Base-by-base conservation (phyloP, 1,140 invertebrate genomes). In the Saccostrea cuccullata region DNA sequence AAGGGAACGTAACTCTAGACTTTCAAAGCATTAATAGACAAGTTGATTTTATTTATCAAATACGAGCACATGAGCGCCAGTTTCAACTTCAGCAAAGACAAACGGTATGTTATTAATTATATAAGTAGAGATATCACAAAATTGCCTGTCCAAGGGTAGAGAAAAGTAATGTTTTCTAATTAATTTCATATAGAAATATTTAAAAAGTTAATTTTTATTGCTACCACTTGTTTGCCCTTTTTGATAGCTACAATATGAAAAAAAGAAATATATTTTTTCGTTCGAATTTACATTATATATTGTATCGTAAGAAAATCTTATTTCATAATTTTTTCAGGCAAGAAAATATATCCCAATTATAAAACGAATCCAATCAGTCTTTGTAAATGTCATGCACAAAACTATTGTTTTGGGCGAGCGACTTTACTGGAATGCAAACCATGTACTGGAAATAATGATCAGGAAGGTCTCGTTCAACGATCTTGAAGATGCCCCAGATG, bases 1-100 rank as follows among this genome's bases (percentile, higher is more conserved):
- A 77, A 77, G 70, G 70, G 9, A 77, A 77, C 26, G 9, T 77
- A 36, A 77, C 70, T 26, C 30, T 77, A 77, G 70, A 77, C 70
- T 36, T 36, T 15, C 70, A 36, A 30, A 23, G 23, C 8, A 77
- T 77, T 15, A 36, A 77, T 30, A 30, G 13, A 13, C 70, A 77
- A 77, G 26, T 26, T 26, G 23, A 12, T 23, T 36, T 36, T 30
- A 15, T 77, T 26, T 77, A 30, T 77, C 23, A 12, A 30, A 77
- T 77, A 77, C 23, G 70, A 36, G 23, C 70, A 12, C 70, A 77
- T 77, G 23, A 15, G 70, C 5, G 70, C 11, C 15, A 26, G 13
- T 6, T 11, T 8, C 70, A 77, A 17, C 23, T 77, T 77, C 23
- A 77, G 26, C 70, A 77, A 36, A 77, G 23, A 36, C 9, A 26